Evolutionary conservation across 2,113 vertebrate species (phyloP).

Genomic region (Bufo gargarizans): DNA sequence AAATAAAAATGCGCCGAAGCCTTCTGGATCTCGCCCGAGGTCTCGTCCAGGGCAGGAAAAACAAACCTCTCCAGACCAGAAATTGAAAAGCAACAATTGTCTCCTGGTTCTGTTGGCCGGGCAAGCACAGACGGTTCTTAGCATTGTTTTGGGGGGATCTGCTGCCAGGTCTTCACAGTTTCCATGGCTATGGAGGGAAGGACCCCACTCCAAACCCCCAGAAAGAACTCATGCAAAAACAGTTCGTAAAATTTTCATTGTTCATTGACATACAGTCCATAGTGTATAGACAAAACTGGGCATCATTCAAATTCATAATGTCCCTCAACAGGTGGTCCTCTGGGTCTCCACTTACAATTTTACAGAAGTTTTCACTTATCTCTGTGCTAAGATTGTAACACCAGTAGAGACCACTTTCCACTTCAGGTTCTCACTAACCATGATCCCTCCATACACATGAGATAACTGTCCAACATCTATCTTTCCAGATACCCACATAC

Average conservation of each 20-base stretch:
- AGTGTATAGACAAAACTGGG: no score
- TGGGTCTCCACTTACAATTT: no score
- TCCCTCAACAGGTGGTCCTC: no score
- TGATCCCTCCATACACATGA: no score
- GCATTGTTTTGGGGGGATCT: constrained; percentile 33
- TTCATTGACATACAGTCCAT: no score
- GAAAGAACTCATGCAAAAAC: no score
- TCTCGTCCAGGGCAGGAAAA: constrained; percentile 26
- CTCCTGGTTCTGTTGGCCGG: not conserved
- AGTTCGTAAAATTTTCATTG: no score
- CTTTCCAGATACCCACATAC: no score
- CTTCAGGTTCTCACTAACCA: no score
- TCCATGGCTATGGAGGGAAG: constrained; percentile 1
- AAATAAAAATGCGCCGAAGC: not conserved
- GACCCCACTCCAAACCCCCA: no score
- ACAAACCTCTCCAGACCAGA: constrained; percentile 35
- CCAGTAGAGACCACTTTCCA: not conserved
- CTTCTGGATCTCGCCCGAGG: not conserved
- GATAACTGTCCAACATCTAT: no score
- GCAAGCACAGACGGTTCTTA: constrained; percentile 46
- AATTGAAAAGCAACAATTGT: not conserved
- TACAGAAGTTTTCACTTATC: not conserved
- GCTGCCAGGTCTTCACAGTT: constrained; percentile 54
- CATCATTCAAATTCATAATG: no score
- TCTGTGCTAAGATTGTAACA: not conserved